Evolutionary conservation across 2,113 vertebrate species (phyloP).

Genomic region (Corythornis cristatus): DNA sequence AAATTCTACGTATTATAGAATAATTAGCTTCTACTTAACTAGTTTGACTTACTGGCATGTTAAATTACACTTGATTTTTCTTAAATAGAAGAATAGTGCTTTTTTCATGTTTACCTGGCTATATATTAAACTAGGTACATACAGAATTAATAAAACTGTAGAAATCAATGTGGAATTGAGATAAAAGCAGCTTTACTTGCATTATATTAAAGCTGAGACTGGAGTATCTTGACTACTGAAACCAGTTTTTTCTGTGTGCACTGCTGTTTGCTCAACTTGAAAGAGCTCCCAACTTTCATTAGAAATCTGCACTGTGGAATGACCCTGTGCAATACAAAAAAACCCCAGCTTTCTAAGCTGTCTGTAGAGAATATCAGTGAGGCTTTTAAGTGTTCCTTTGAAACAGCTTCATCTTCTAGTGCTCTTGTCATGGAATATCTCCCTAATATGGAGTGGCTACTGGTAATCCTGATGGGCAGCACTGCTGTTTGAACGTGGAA

Average conservation of each 20-base stretch:
- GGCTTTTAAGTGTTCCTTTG: neutral
- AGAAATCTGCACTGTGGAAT: neutral
- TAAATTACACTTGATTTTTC: neutral
- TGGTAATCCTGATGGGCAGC: neutral
- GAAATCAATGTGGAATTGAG: neutral
- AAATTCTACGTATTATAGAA: neutral
- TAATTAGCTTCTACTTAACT: neutral
- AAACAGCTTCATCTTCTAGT: neutral
- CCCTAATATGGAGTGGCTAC: neutral
- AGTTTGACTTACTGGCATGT: neutral
- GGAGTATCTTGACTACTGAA: neutral
- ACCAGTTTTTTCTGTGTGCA: neutral
- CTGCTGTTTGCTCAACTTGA: neutral
- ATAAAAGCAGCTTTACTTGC: neutral
- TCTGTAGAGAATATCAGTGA: neutral
- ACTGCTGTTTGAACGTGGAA: neutral
- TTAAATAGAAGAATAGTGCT: neutral
- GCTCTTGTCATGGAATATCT: neutral
- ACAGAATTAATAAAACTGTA: neutral
- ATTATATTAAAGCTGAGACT: neutral
- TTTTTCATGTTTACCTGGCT: neutral
- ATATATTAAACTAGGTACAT: neutral
- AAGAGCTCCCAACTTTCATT: neutral
- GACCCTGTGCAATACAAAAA: no score
- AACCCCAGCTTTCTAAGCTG: no score